Percentiles rank a stretch among this genome's conserved stretches.
Evolutionary conservation across 2,797 vertebrate genomes (phyloP).

Genomic region (Stomatorhinus walkeri): DNA sequence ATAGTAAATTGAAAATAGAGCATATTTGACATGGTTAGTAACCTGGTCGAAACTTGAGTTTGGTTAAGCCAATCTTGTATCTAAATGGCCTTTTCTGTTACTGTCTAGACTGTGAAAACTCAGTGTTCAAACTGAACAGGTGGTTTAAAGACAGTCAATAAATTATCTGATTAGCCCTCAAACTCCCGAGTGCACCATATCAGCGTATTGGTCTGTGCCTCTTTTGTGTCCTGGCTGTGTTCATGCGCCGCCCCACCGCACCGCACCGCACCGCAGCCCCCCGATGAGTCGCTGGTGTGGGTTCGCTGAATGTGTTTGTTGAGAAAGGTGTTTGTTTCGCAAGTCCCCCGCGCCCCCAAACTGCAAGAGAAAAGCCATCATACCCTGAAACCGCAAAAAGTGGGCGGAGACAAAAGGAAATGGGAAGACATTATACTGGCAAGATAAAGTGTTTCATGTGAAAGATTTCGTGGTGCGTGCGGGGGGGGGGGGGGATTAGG

Average conservation of each 20-base stretch:
- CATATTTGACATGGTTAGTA: background rate
- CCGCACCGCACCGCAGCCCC: background rate
- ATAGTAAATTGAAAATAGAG: background rate
- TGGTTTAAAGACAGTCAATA: slow-evolving; percentile 7
- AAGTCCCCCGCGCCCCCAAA: background rate
- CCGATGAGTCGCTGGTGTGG: background rate
- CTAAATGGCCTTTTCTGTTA: background rate
- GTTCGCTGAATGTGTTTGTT: background rate
- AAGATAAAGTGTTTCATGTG: background rate
- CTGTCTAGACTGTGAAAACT: background rate
- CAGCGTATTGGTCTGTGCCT: background rate
- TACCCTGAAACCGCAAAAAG: background rate
- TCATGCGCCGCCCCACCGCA: too few species aligned
- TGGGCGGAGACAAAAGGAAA: background rate
- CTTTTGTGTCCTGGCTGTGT: background rate
- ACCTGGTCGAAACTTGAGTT: slow-evolving; percentile 8
- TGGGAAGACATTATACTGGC: background rate
- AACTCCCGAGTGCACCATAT: background rate
- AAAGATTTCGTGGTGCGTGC: background rate
- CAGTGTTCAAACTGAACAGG: background rate
- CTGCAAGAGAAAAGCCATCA: background rate
- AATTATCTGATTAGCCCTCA: slow-evolving; percentile 9
- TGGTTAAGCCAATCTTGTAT: background rate
- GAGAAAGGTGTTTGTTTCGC: background rate
- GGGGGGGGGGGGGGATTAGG: background rate